phyloP scores from a whole-genome alignment of 2,113 vertebrate species.

The Gopherus evgoodei region DNA sequence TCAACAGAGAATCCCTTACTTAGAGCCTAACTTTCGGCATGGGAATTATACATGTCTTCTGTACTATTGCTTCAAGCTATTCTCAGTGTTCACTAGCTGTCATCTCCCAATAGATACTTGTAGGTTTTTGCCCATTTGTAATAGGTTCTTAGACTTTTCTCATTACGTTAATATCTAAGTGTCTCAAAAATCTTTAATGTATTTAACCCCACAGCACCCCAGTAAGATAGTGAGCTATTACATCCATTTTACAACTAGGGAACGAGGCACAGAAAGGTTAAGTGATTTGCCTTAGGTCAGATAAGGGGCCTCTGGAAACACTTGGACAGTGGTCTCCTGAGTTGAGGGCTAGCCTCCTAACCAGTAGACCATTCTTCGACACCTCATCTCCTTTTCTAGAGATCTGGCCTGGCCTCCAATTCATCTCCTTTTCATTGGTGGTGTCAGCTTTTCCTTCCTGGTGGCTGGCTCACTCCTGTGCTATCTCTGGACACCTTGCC shows the following conservation, averaged over 20 bases:
- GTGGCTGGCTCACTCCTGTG: not conserved
- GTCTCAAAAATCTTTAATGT: not conserved
- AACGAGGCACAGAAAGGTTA: not conserved
- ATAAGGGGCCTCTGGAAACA: not conserved
- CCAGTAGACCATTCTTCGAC: not conserved
- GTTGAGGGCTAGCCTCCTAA: not conserved
- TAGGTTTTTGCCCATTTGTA: not conserved
- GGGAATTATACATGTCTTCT: not conserved
- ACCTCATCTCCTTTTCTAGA: not conserved
- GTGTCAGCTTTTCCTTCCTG: not conserved
- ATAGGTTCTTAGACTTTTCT: not conserved
- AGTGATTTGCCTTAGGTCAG: not conserved
- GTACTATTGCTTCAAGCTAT: not conserved
- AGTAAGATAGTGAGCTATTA: not conserved
- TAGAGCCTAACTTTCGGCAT: not conserved
- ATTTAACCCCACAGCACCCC: not conserved
- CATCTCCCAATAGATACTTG: not conserved
- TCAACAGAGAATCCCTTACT: conserved; percentile 29
- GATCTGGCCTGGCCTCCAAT: not conserved
- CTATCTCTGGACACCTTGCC: not conserved
- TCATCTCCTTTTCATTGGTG: not conserved
- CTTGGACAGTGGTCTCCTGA: not conserved
- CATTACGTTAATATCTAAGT: not conserved
- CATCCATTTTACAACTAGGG: not conserved
- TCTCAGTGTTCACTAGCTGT: not conserved